Percentiles rank a stretch among this genome's conserved stretches.
phyloP scores from a whole-genome alignment of 37 sponge, comb jelly and placozoan genomes.

The Sycon ciliatum region DNA sequence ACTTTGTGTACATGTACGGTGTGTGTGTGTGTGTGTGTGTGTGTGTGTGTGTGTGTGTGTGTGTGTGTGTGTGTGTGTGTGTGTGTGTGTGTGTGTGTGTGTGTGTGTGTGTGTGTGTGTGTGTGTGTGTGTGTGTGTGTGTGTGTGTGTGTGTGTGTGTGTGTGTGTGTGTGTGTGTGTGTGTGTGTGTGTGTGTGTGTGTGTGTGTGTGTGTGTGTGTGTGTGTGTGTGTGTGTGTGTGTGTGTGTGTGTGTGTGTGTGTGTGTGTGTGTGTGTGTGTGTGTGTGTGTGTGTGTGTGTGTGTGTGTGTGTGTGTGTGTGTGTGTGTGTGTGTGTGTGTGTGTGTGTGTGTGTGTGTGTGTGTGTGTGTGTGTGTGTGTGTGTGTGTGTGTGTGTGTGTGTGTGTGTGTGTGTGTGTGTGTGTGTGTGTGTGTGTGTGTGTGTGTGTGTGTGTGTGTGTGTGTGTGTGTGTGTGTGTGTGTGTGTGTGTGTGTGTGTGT shows the following conservation, averaged over 20 bases:
- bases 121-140: conserved; percentile 34
- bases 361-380: background rate
- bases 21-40: conserved; percentile 5
- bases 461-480: conserved; percentile 14
- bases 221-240: conserved; percentile 22
- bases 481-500: conserved; percentile 36
- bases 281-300: background rate
- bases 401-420: conserved; percentile 5
- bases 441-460: conserved; percentile 5
- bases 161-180: conserved; percentile 36
- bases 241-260: conserved; percentile 29
- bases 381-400: background rate
- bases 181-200: conserved; percentile 37
- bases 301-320: conserved; percentile 5
- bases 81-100: conserved; percentile 39
- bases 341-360: conserved; percentile 5
- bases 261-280: conserved; percentile 36
- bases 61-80: conserved; percentile 36
- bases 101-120: conserved; percentile 31
- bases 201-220: conserved; percentile 29
- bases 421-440: conserved; percentile 5
- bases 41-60: conserved; percentile 28
- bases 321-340: conserved; percentile 5
- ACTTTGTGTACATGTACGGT: background rate
- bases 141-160: conserved; percentile 32